Evolutionary conservation across 2,113 vertebrate genomes (phyloP).

Genomic region (Sander vitreus): DNA sequence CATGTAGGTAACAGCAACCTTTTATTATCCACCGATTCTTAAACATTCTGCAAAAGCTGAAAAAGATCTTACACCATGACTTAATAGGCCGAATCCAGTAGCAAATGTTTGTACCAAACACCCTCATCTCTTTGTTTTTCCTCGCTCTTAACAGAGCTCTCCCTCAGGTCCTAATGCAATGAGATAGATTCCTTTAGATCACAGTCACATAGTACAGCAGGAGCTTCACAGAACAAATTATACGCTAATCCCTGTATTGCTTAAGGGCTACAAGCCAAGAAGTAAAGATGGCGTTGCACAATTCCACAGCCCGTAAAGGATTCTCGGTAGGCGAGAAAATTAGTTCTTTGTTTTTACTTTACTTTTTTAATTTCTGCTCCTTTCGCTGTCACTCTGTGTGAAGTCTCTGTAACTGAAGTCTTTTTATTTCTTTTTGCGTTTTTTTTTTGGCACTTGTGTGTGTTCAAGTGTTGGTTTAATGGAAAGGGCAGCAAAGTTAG

Average conservation of each 20-base stretch:
- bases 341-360: conserved; percentile 37
- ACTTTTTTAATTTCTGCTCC: not conserved
- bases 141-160: conserved; percentile 18
- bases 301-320: conserved; percentile 45
- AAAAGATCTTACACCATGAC: conserved; percentile 17
- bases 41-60: conserved; percentile 14
- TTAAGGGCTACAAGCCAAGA: conserved; percentile 73
- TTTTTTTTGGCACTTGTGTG: conserved; percentile 23
- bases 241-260: conserved; percentile 69
- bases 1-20: conserved; percentile 15
- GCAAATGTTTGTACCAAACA: conserved; percentile 14
- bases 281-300: conserved; percentile 53
- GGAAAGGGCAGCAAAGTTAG: not conserved
- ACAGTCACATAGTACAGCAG: conserved; percentile 38
- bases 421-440: not conserved
- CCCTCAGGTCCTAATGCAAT: conserved; percentile 57
- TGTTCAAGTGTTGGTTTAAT: conserved; percentile 2
- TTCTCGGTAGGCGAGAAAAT: conserved; percentile 52
- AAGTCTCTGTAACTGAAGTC: not conserved
- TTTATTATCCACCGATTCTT: not conserved
- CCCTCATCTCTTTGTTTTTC: conserved; percentile 35
- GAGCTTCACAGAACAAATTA: conserved; percentile 66
- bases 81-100: conserved; percentile 30
- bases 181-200: conserved; percentile 65
- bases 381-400: not conserved